These are phyloP conservation scores for Campoletis raptor DNA, from an alignment of 2,888 invertebrate species.

Conservation along the genomic window DNA sequence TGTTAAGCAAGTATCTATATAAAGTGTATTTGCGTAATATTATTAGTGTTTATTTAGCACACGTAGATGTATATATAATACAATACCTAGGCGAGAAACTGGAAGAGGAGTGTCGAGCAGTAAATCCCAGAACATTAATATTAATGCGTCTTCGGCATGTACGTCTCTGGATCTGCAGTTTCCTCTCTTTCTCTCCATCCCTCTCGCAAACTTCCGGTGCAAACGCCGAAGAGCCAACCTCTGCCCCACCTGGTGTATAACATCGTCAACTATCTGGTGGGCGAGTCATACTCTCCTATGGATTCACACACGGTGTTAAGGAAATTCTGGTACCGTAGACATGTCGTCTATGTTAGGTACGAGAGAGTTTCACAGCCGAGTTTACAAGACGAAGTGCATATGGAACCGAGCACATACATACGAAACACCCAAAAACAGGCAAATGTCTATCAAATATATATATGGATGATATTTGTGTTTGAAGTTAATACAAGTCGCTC, in stretches of 20 bases:
- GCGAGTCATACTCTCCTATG: constrained; percentile 30
- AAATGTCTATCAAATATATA: constrained; percentile 1
- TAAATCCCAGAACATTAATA: constrained; percentile 82
- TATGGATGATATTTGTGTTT: neutral
- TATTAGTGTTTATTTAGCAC: constrained; percentile 59
- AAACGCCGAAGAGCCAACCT: constrained; percentile 48
- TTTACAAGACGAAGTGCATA: constrained; percentile 75
- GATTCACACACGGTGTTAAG: constrained; percentile 23
- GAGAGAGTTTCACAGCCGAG: constrained; percentile 71
- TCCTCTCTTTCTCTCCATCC: constrained; percentile 40
- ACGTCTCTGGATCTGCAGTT: constrained; percentile 61
- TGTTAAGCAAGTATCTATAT: constrained; percentile 11
- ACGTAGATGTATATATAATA: constrained; percentile 39
- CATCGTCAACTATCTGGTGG: constrained; percentile 43
- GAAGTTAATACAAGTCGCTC: neutral
- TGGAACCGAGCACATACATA: constrained; percentile 57
- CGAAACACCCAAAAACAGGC: constrained; percentile 19
- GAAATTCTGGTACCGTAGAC: constrained; percentile 26
- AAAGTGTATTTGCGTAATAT: constrained; percentile 30
- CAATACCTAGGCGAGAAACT: constrained; percentile 53
- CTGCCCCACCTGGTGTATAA: constrained; percentile 59
- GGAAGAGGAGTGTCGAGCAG: constrained; percentile 76
- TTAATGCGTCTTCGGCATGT: constrained; percentile 82
- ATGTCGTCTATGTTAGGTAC: constrained; percentile 66
- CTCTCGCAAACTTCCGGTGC: constrained; percentile 24